Conservation (phyloP, 2,113 vertebrate species). For the Oplegnathus fasciatus region DNA sequence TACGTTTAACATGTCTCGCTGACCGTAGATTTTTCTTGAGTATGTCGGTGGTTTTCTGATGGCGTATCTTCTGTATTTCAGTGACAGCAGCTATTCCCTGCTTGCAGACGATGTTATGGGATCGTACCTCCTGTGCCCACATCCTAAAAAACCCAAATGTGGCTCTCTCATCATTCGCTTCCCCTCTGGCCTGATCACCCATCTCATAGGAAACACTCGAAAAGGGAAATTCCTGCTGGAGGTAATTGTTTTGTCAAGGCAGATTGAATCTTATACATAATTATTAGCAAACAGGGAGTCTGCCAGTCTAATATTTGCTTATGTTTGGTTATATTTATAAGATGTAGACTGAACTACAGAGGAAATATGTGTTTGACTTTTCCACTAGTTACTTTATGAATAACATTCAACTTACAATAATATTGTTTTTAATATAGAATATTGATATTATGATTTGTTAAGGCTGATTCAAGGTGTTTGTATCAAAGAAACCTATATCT, state of each 20-base stretch:
- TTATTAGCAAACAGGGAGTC: background rate
- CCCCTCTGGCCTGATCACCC: conserved; percentile 86
- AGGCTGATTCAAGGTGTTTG: background rate
- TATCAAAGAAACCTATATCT: background rate
- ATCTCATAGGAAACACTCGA: conserved; percentile 83
- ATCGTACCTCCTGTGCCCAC: conserved; percentile 89
- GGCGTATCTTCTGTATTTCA: conserved; percentile 59
- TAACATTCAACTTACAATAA: background rate
- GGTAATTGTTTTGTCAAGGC: conserved; percentile 77
- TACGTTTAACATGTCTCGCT: background rate
- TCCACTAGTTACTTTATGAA: background rate
- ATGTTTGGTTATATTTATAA: background rate
- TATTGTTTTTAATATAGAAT: no score
- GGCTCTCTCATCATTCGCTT: conserved; percentile 89
- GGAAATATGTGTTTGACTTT: background rate
- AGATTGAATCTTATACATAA: background rate
- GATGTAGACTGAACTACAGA: background rate
- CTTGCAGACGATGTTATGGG: conserved; percentile 89
- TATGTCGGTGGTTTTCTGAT: background rate
- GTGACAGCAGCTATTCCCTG: conserved; percentile 86
- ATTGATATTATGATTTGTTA: no score
- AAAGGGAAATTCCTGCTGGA: conserved; percentile 88
- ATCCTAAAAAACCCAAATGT: conserved; percentile 81
- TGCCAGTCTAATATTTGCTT: background rate
- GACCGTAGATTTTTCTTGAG: background rate